Evolutionary conservation across 2,888 invertebrate genomes (phyloP).

Genomic region (Malthinus flaveolus): DNA sequence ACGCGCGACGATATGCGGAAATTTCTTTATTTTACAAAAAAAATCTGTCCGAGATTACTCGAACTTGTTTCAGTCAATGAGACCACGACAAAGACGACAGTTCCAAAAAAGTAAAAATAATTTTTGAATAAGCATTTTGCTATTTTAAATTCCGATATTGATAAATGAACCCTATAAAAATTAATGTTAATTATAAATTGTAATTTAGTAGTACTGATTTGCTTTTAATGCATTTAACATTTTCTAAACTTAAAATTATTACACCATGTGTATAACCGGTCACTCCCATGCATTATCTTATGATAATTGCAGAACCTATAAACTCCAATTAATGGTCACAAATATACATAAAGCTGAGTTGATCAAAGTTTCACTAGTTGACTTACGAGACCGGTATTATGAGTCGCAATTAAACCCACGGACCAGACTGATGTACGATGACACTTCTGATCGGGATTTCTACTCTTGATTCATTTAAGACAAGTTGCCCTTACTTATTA

Average conservation of each 20-base stretch:
- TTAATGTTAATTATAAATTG: slow-evolving; percentile 3
- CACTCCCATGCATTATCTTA: slow-evolving; percentile 55
- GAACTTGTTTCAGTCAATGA: no score
- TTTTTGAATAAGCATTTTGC: no score
- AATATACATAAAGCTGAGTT: slow-evolving; percentile 52
- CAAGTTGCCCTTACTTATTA: slow-evolving; percentile 29
- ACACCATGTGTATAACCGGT: slow-evolving; percentile 42
- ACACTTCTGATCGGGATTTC: slow-evolving; percentile 46
- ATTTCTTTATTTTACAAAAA: no score
- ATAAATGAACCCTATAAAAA: background rate
- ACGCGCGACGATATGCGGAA: no score
- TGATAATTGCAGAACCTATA: slow-evolving; percentile 55
- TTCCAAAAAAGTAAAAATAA: no score
- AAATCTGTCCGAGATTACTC: no score
- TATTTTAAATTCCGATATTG: no score
- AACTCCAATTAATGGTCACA: slow-evolving; percentile 56
- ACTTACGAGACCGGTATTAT: slow-evolving; percentile 51
- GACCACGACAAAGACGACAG: no score
- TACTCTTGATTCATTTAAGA: slow-evolving; percentile 45
- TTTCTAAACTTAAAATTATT: slow-evolving; percentile 33
- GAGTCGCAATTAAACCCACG: slow-evolving; percentile 55
- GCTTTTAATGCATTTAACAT: slow-evolving; percentile 37
- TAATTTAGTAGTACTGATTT: background rate
- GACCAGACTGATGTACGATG: slow-evolving; percentile 54
- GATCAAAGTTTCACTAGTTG: slow-evolving; percentile 54